Evolutionary conservation across 1,140 invertebrate genomes (phyloP), one percentile per base, ranked within the genome.

Genomic region (Lepidostoma basale): DNA sequence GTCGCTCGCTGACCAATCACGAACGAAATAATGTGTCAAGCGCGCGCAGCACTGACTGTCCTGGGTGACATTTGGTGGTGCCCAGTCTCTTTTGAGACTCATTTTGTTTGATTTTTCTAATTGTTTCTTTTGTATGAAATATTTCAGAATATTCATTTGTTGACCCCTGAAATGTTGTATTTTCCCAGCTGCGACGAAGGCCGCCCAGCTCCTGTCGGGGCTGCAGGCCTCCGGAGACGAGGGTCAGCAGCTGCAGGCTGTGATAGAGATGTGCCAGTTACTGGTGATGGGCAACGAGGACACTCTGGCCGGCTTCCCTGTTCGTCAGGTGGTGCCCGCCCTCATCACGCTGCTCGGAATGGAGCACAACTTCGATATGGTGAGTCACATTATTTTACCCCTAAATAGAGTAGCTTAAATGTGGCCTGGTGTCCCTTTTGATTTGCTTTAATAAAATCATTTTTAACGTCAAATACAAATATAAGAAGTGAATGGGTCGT

Each of bases 261-360:
- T 96, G 3, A 98, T 98, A 67, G 97, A 99, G 83, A 98, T 99
- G 95, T 98, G 97, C 76, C 95, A 99, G 84, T 89, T 99, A 77
- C 84, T 99, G 26, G 96, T 99, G 1, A 98, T 99, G 96, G 97
- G 98, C 56, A 99, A 99, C 80, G 98, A 99, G 83, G 98, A 99
- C 77, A 99, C 96, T 1, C 84, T 99, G 9, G 95, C 96, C 23
- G 97, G 97, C 18, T 98, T 99, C 80, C 97, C 97, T 0, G 94
- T 99, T 0, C 96, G 98, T 75, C 96, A 98, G 82, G 96, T 98
- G 10, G 96, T 99, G 10, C 96, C 97, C 9, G 95, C 95, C 2
- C 87, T 99, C 2, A 94, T 96, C 40, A 90, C 87, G 74, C 80
- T 97, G 26, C 85, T 97, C 1, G 89, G 91, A 23, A 95, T 96